phyloP scores from a whole-genome alignment of 2,113 vertebrate genomes.

The Hippopotamus amphibius region DNA sequence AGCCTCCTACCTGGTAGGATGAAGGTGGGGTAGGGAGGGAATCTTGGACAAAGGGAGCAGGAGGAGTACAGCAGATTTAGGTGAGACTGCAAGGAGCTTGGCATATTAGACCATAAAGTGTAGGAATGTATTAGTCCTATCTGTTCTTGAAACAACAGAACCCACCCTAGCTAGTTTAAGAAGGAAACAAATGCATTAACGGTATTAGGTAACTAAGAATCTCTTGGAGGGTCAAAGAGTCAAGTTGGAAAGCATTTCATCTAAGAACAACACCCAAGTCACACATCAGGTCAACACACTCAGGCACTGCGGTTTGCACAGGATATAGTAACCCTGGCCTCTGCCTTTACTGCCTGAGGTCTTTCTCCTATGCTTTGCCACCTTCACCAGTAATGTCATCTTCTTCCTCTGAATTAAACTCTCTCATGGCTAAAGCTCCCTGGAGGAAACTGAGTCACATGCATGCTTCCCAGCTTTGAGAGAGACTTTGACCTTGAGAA shows the following conservation, averaged over 20 bases:
- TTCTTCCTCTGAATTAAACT: neutral
- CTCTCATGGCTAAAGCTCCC: neutral
- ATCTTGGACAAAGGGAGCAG: neutral
- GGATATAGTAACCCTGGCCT: neutral
- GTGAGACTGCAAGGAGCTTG: neutral
- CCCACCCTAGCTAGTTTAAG: neutral
- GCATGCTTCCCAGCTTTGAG: neutral
- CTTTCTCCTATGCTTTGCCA: neutral
- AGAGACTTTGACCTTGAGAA: slow-evolving; percentile 16
- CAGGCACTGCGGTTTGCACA: neutral
- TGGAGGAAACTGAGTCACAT: neutral
- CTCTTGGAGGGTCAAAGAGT: neutral
- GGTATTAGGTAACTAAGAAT: neutral
- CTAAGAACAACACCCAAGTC: neutral
- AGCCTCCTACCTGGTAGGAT: neutral
- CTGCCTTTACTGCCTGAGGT: neutral
- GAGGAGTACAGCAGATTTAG: neutral
- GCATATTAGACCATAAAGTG: neutral
- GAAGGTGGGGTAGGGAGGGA: neutral
- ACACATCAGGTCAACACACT: neutral
- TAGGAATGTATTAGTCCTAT: neutral
- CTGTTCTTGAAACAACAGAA: neutral
- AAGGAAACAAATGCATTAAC: neutral
- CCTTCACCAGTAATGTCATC: neutral
- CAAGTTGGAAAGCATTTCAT: neutral